Percentiles rank a stretch among this genome's conserved stretches.
Evolutionary conservation across 2,113 vertebrate genomes (phyloP).

Genomic region (Menidia beryllina): DNA sequence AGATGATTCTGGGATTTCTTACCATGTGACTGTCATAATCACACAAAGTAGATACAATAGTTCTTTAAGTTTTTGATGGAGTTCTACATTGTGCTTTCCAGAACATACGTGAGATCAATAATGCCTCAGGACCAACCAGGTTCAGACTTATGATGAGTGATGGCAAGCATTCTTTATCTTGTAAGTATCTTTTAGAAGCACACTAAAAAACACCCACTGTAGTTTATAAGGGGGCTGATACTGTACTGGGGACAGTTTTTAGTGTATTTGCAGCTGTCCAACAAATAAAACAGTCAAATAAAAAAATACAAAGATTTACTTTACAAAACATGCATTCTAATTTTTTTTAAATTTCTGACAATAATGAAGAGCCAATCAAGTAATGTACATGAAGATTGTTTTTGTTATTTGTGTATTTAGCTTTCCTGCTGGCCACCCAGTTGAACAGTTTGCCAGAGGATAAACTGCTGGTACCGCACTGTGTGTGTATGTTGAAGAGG

Average conservation of each 20-base stretch:
- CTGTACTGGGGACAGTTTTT: background rate
- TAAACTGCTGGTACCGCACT: slow-evolving; percentile 78
- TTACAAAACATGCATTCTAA: no score
- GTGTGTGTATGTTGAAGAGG: slow-evolving; percentile 86
- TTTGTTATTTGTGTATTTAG: slow-evolving; percentile 43
- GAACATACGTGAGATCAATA: slow-evolving; percentile 81
- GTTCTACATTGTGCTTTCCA: slow-evolving; percentile 39
- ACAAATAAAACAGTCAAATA: no score
- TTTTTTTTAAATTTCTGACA: no score
- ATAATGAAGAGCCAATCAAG: background rate
- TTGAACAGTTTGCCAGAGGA: slow-evolving; percentile 84
- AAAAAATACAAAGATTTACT: no score
- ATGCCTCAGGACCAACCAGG: slow-evolving; percentile 75
- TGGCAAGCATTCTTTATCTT: slow-evolving; percentile 83
- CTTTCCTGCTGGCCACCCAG: slow-evolving; percentile 81
- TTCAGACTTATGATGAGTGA: slow-evolving; percentile 90
- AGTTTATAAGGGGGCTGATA: background rate
- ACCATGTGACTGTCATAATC: no score
- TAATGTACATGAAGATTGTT: background rate
- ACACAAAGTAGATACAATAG: no score
- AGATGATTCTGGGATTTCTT: no score
- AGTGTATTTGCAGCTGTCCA: no score
- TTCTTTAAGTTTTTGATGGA: no score
- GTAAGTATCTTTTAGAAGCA: slow-evolving; percentile 78
- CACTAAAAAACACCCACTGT: no score